Percentiles rank a stretch among this genome's conserved stretches.
phyloP scores from a whole-genome alignment of 2,113 vertebrate genomes.

The Taurulus bubalis region DNA sequence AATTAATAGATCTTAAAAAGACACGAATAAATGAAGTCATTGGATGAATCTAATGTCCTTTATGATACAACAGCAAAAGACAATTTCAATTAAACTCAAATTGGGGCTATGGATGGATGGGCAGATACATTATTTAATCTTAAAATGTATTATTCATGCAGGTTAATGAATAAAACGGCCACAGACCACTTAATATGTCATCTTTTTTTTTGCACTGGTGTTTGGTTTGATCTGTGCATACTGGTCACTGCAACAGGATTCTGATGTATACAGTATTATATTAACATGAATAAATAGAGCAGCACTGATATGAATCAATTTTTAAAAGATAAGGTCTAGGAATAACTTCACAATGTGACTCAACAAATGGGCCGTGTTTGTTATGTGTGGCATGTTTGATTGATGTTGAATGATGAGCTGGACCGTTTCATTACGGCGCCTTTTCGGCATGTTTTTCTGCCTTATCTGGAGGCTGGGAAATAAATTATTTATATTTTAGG shows the following conservation, averaged over 20 bases:
- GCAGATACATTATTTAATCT: constrained; percentile 64
- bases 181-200: constrained; percentile 29
- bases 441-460: background rate
- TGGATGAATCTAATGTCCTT: constrained; percentile 30
- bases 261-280: background rate
- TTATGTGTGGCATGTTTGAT: constrained; percentile 25
- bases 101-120: constrained; percentile 55
- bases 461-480: background rate
- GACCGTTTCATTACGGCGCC: background rate
- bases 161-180: constrained; percentile 64
- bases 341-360: constrained; percentile 7
- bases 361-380: constrained; percentile 6
- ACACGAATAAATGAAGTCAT: constrained; percentile 18
- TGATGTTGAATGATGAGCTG: constrained; percentile 24
- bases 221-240: background rate
- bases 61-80: constrained; percentile 53
- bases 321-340: background rate
- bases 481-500: constrained; percentile 6
- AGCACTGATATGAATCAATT: constrained; percentile 52
- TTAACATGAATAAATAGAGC: constrained; percentile 39
- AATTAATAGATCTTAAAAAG: constrained; percentile 18
- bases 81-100: constrained; percentile 63
- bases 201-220: constrained; percentile 1
- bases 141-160: constrained; percentile 71
- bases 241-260: background rate